Percentiles rank a stretch among this genome's conserved stretches.
These are phyloP conservation scores for Actinemys pallida DNA, from an alignment of 2,113 vertebrate species.

Conservation along the genomic window DNA sequence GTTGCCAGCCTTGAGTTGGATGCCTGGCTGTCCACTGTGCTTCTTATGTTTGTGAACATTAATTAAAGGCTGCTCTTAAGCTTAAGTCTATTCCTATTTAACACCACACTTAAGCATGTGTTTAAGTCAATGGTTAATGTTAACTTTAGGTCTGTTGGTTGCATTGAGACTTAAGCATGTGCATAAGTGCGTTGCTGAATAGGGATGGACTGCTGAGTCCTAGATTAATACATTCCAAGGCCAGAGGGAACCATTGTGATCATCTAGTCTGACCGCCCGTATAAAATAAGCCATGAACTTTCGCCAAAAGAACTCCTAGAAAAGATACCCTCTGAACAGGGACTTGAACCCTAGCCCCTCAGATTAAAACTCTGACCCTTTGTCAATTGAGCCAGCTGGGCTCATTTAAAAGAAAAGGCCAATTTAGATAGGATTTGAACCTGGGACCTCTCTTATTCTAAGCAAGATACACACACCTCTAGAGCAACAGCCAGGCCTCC, in stretches of 20 bases:
- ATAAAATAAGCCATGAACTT: not conserved
- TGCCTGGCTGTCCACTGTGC: conserved; percentile 46
- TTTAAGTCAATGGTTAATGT: conserved; percentile 36
- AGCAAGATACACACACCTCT: too few relatives aligned
- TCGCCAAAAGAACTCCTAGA: not conserved
- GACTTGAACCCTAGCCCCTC: not conserved
- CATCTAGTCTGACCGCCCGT: not conserved
- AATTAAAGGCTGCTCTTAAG: conserved; percentile 58
- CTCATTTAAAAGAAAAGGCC: not conserved
- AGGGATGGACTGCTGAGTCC: not conserved
- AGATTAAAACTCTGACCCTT: not conserved
- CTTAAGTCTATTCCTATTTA: conserved; percentile 41
- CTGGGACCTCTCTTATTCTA: too few relatives aligned
- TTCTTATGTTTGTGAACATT: conserved; percentile 62
- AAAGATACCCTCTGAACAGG: not conserved
- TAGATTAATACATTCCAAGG: not conserved
- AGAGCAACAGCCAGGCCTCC: too few relatives aligned
- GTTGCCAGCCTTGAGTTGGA: conserved; percentile 40
- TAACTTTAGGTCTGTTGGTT: conserved; percentile 1
- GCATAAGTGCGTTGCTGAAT: not conserved
- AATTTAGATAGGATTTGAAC: too few relatives aligned
- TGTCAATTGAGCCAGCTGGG: not conserved
- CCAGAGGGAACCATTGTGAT: not conserved
- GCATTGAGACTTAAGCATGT: conserved; percentile 38
- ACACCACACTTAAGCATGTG: conserved; percentile 39